These are phyloP conservation scores for Eunapius fragilis DNA, from an alignment of 37 sponge, comb jelly and placozoan species.

Conservation along the genomic window DNA sequence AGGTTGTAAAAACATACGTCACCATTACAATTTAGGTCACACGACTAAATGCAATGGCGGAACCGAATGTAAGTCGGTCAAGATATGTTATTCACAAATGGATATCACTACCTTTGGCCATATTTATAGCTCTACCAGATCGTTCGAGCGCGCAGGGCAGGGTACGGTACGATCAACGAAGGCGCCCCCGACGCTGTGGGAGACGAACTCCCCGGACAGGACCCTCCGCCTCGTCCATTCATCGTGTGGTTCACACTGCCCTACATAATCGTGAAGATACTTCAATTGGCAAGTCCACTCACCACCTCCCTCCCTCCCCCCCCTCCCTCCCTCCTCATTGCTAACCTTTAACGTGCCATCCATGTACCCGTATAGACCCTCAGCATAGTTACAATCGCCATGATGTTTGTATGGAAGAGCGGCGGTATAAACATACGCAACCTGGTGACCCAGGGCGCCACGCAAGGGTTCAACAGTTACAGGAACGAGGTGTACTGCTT, in stretches of 20 bases:
- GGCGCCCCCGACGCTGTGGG: neutral
- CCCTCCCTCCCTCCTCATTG: neutral
- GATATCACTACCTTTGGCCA: too few species aligned
- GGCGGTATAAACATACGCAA: neutral
- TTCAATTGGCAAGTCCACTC: neutral
- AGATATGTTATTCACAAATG: too few species aligned
- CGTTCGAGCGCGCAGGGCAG: neutral
- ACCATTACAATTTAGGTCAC: neutral
- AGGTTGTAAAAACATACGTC: too few species aligned
- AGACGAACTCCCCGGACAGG: neutral
- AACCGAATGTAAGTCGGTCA: neutral
- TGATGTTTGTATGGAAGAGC: neutral
- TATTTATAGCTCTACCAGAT: neutral
- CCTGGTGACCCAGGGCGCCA: neutral
- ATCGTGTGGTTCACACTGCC: neutral
- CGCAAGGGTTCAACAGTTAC: neutral
- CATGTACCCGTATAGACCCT: neutral
- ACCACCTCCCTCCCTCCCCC: too few species aligned
- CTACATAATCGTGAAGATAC: neutral
- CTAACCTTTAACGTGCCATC: neutral
- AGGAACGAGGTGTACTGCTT: neutral
- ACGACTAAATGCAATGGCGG: neutral
- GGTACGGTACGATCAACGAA: neutral
- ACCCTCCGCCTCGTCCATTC: neutral
- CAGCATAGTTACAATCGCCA: neutral